Evolutionary conservation across 2,113 vertebrate genomes (phyloP).

Genomic region (Psettodes erumei): DNA sequence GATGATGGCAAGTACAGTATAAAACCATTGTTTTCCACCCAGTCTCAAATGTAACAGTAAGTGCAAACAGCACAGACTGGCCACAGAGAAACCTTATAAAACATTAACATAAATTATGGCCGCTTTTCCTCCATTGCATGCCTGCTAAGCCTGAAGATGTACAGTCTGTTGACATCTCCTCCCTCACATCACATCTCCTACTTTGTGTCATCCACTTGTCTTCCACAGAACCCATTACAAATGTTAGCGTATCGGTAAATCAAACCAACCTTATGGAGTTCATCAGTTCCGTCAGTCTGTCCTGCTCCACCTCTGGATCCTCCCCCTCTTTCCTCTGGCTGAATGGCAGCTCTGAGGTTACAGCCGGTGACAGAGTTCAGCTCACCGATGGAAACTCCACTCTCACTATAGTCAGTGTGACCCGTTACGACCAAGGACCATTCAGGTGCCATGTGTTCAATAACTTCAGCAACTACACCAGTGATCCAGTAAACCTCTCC

Average conservation of each 20-base stretch:
- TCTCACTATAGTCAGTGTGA: slow-evolving; percentile 62
- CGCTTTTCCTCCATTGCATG: too few relatives aligned
- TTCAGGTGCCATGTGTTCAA: slow-evolving; percentile 33
- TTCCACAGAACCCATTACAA: slow-evolving; percentile 70
- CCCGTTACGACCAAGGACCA: slow-evolving; percentile 51
- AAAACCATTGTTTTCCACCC: background rate
- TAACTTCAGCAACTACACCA: slow-evolving; percentile 12
- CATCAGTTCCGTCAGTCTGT: slow-evolving; percentile 31
- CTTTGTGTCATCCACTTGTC: background rate
- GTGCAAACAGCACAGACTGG: background rate
- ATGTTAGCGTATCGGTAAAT: slow-evolving; percentile 50
- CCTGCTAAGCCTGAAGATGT: too few relatives aligned
- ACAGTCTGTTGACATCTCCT: too few relatives aligned
- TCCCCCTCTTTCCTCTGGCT: slow-evolving; percentile 61
- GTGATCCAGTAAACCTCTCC: slow-evolving; percentile 9
- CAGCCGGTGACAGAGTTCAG: slow-evolving; percentile 57
- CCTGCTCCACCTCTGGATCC: slow-evolving; percentile 62
- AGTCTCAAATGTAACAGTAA: slow-evolving; percentile 27
- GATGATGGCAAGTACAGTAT: background rate
- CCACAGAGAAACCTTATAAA: too few relatives aligned
- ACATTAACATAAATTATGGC: too few relatives aligned
- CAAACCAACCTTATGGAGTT: slow-evolving; percentile 52
- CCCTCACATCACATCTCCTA: background rate
- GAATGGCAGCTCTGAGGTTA: slow-evolving; percentile 66
- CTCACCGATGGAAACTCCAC: slow-evolving; percentile 41